Evolutionary conservation across 2,797 vertebrate genomes (phyloP), one percentile per base, ranked within the genome.

Genomic region (Lycodopsis pacificus): DNA sequence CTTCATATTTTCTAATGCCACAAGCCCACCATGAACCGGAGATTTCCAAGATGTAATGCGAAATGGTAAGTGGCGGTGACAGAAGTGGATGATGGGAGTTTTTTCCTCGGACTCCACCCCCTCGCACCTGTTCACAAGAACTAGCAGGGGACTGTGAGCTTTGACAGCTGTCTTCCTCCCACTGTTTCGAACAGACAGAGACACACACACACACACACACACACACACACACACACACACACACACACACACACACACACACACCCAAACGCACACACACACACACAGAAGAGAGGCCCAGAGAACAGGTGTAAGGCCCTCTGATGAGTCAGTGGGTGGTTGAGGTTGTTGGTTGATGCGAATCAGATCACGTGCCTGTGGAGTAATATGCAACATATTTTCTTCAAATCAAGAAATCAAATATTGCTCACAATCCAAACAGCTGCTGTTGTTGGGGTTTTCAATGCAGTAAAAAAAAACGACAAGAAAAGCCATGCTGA

Each of bases 101-200:
- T 77, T 69, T 77, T 67, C 65, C 65, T 67, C 51, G 15, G 66
- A 46, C 66, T 80, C 86, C 77, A 64, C 78, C 84, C 51, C 73
- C 71, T 93, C 85, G 81, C 92, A 92, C 86, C 88, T 90, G 89
- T 88, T 72, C 77, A 82, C 69, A 62, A 91, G 91, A 93, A 87
- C 83, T 92, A 89, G 79, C 87, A 86, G 59, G 64, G 62, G 71
- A 86, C 75, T 88, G 88, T 65, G 84, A 89, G 84, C 83, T 87
- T 83, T 84, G 84, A 89, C 90, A 91, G 91, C 85, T 90, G 90
- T 83, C 89, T 68, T 66, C 71, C 78, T 83, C 70, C 61, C 64
- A 76, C 70, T 69, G 68, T 70, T 73, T 80, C 67, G 72, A 74
- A 81, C 75, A 78, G 48, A 83, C 74, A n/a, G n/a, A n/a, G n/a